Conservation (phyloP, 53 echinoderm and acorn worm genomes). For the Hippasteria phrygiana region DNA sequence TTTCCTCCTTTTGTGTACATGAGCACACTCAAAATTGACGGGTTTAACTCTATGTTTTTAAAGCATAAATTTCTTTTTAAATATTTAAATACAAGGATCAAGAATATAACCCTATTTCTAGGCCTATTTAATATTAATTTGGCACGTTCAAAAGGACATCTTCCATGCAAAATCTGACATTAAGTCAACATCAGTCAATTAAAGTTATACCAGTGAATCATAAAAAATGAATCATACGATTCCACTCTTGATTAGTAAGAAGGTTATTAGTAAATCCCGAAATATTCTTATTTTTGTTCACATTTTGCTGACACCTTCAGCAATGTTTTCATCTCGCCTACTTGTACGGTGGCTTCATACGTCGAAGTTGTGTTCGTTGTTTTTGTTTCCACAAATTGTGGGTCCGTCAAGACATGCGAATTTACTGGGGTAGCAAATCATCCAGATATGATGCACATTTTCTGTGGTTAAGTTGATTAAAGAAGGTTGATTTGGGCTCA, state of each 20-base stretch:
- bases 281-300: conserved; percentile 10
- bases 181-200: conserved; percentile 32
- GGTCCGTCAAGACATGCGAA: no score
- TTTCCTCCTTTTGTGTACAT: no score
- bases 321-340: neutral
- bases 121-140: neutral
- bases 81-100: neutral
- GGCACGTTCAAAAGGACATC: conserved; percentile 18
- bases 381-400: no score
- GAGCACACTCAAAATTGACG: no score
- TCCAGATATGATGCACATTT: no score
- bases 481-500: no score
- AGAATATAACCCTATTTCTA: neutral
- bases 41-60: no score
- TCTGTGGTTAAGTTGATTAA: no score
- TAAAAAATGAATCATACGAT: neutral
- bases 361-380: no score
- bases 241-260: conserved; percentile 62
- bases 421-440: no score
- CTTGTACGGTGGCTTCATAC: no score
- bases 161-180: conserved; percentile 59
- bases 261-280: conserved; percentile 30
- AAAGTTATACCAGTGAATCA: conserved; percentile 22
- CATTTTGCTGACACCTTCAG: neutral
- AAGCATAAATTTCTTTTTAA: neutral